Percentiles rank a stretch among this genome's conserved stretches.
phyloP scores from a whole-genome alignment of 2,797 vertebrate genomes.

The Eulemur coronatus region DNA sequence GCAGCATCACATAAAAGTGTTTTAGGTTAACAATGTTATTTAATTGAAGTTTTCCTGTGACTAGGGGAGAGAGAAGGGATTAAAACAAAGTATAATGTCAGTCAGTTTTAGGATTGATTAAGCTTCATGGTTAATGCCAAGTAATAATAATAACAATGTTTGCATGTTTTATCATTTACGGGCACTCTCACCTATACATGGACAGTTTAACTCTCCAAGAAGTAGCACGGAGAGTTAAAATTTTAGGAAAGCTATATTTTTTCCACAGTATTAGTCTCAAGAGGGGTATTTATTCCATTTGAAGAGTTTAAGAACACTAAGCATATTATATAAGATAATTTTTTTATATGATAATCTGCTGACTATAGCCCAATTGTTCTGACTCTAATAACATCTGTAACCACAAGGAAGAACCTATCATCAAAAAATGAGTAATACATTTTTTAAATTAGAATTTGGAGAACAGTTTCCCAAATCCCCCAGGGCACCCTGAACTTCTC shows the following conservation, averaged over 20 bases:
- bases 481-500: slow-evolving; percentile 9
- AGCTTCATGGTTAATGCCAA: not conserved
- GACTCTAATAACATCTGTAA: not conserved
- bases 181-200: not conserved
- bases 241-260: not conserved
- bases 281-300: not conserved
- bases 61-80: not conserved
- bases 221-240: not conserved
- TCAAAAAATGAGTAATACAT: slow-evolving; percentile 43
- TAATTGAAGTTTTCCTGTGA: not conserved
- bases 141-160: not conserved
- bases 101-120: not conserved
- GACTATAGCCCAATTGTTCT: not conserved
- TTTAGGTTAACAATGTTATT: not conserved
- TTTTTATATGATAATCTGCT: not conserved
- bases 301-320: not conserved
- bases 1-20: not conserved
- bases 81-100: not conserved
- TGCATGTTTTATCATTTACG: not conserved
- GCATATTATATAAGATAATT: not conserved
- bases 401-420: not conserved
- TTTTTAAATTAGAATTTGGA: slow-evolving; percentile 50
- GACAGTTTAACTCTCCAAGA: not conserved
- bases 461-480: not conserved
- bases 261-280: not conserved